Percentiles rank a stretch among this genome's conserved stretches.
These are phyloP conservation scores for Thalassophryne amazonica DNA, from an alignment of 2,797 vertebrate species.

Conservation along the genomic window DNA sequence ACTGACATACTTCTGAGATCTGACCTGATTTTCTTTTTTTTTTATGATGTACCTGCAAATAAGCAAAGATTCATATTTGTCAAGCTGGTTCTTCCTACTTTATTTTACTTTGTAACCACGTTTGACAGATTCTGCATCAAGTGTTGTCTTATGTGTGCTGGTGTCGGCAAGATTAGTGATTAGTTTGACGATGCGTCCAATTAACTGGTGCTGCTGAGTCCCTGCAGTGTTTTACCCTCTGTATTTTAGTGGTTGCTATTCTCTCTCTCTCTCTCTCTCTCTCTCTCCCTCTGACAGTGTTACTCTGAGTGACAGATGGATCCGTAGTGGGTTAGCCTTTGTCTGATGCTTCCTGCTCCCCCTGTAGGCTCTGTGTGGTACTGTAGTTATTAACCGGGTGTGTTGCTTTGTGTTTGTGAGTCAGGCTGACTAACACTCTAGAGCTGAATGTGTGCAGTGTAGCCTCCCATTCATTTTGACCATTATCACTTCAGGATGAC, in stretches of 20 bases:
- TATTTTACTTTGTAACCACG: too few species aligned
- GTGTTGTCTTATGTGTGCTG: too few species aligned
- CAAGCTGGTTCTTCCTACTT: too few species aligned
- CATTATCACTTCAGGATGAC: constrained; percentile 77
- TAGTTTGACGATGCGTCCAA: constrained; percentile 26
- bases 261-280: constrained; percentile 5
- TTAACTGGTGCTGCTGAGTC: constrained; percentile 52
- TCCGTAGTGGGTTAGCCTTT: constrained; percentile 40
- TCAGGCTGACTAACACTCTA: constrained; percentile 58
- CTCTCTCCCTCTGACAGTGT: constrained; percentile 33
- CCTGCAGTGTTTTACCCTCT: constrained; percentile 32
- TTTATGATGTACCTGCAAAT: too few species aligned
- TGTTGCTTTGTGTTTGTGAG: constrained; percentile 48
- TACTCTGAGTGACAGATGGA: constrained; percentile 50
- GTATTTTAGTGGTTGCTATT: constrained; percentile 22
- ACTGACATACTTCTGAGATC: too few species aligned
- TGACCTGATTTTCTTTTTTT: too few species aligned
- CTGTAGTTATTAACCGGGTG: constrained; percentile 50
- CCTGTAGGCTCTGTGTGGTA: constrained; percentile 52
- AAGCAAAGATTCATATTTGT: too few species aligned
- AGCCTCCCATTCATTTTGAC: constrained; percentile 70
- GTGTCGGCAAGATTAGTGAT: constrained; percentile 4
- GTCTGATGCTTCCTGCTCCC: constrained; percentile 34
- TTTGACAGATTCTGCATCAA: too few species aligned
- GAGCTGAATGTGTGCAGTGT: constrained; percentile 51